Conservation (phyloP, 2,113 vertebrate species). For the Hippocampus zosterae region DNA sequence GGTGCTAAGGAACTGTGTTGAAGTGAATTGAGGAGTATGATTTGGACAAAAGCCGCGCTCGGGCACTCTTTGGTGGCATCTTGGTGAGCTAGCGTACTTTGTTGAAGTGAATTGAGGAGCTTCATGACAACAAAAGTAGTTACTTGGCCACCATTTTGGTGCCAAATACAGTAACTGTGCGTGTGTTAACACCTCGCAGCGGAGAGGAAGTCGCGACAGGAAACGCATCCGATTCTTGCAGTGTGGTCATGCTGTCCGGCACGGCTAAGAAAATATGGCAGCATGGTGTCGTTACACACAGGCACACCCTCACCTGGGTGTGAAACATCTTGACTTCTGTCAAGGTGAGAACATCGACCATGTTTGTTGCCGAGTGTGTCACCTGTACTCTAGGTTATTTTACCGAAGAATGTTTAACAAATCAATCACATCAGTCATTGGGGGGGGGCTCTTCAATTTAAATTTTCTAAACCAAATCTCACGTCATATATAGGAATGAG, state of each 20-base stretch:
- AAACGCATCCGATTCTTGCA: slow-evolving; percentile 58
- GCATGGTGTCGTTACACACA: slow-evolving; percentile 19
- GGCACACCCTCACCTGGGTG: slow-evolving; percentile 35
- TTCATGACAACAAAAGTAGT: too few relatives aligned
- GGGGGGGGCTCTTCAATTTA: too few relatives aligned
- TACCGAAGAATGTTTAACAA: too few relatives aligned
- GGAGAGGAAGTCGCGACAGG: slow-evolving; percentile 49
- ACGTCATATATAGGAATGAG: too few relatives aligned
- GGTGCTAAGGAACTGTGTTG: too few relatives aligned
- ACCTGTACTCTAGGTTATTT: too few relatives aligned
- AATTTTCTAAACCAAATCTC: too few relatives aligned
- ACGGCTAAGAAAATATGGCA: slow-evolving; percentile 57
- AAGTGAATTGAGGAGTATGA: too few relatives aligned
- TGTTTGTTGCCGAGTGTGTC: not conserved
- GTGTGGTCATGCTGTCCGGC: slow-evolving; percentile 57
- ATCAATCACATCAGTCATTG: too few relatives aligned
- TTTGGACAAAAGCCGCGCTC: not conserved
- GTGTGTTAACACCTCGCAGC: slow-evolving; percentile 37
- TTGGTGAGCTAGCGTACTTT: too few relatives aligned
- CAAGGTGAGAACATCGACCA: not conserved
- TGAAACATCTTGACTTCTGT: not conserved
- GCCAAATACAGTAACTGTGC: too few relatives aligned
- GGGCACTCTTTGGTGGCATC: not conserved
- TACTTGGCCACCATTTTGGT: too few relatives aligned
- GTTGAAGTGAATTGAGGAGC: not conserved